Base-by-base conservation (phyloP, 1,140 invertebrate genomes). In the Zaprionus inermis region DNA sequence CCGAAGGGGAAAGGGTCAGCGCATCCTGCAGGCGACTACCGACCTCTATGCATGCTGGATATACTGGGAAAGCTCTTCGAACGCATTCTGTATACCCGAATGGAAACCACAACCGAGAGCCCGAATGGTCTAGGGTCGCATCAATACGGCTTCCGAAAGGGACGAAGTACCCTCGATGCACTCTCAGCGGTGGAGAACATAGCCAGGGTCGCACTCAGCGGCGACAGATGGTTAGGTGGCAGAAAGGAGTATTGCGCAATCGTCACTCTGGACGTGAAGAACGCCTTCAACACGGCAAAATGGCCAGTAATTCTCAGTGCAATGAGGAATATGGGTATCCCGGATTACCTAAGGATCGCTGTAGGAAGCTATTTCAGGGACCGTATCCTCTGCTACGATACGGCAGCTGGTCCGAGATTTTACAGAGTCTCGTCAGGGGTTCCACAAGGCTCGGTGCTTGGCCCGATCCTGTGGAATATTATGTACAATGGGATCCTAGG, bases 211-310 rank as follows among this genome's bases (percentile, higher is more conserved):
- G 51, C 51, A 22, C 5, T 52, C 16, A 14, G 11, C 22, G 51
- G 51, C 9, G 24, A 52, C 3, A 22, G 51, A 52, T 52, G 51
- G 51, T 14, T 52, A 22, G 51, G 49, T 12, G 49, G 49, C 11
- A 18, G 1, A n/a, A 51, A 51, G 9, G 18, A 51, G 3, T 51
- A 51, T 12, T 52, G 51, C 6, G 20, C 51, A 11, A n/a, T 52
- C 0, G 20, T 28, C 16, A 52, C 22, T 5, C 51, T 52, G 16
- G 51, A 52, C 22, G 51, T 52, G 28, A 52, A 49, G 12, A 49
- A 52, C 20, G 51, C 51, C 14, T 54, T 54, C 6, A 28, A 54
- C 18, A 46, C 44, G 18, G 41, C 41, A 44, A 44, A 1, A 44
- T 44, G 41, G 41, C n/a, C 16, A 3, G 3, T 18, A 18, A 46